These are phyloP conservation scores for Eutolmus rufibarbis DNA, from an alignment of 2,888 invertebrate genomes.

Conservation along the genomic window DNA sequence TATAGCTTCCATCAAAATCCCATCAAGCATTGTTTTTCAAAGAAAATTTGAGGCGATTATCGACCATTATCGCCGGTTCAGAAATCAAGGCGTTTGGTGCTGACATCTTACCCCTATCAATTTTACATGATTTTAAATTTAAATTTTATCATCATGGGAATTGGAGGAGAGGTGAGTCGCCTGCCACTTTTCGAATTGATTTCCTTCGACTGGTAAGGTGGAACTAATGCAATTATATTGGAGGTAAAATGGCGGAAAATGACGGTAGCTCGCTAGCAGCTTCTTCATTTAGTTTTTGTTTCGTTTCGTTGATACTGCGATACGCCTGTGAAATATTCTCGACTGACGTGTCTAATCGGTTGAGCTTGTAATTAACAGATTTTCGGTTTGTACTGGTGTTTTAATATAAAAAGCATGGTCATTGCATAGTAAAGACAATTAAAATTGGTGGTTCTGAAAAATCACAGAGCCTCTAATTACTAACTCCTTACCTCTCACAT, in stretches of 20 bases:
- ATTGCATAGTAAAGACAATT: not conserved
- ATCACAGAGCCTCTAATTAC: not conserved
- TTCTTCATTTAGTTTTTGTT: not conserved
- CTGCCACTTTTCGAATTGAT: not conserved
- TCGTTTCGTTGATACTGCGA: not conserved
- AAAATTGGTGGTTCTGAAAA: not conserved
- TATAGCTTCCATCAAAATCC: constrained; percentile 31
- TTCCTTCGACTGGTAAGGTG: not conserved
- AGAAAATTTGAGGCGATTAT: constrained; percentile 30
- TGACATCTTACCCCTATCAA: constrained; percentile 35
- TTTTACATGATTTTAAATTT: constrained; percentile 34
- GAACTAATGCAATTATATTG: not conserved
- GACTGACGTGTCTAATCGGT: not conserved
- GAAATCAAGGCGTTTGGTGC: constrained; percentile 21
- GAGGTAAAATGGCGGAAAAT: not conserved
- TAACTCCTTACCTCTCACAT: not conserved
- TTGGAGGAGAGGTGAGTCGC: not conserved
- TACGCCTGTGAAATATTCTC: not conserved
- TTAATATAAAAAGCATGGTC: not conserved
- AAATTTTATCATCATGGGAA: constrained; percentile 33
- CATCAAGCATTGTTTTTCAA: constrained; percentile 35
- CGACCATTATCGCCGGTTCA: constrained; percentile 32
- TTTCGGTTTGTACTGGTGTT: not conserved
- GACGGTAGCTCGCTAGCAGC: not conserved
- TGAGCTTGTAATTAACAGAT: not conserved